These are phyloP conservation scores for Trachurus trachurus DNA, from an alignment of 2,797 vertebrate genomes.

Conservation along the genomic window DNA sequence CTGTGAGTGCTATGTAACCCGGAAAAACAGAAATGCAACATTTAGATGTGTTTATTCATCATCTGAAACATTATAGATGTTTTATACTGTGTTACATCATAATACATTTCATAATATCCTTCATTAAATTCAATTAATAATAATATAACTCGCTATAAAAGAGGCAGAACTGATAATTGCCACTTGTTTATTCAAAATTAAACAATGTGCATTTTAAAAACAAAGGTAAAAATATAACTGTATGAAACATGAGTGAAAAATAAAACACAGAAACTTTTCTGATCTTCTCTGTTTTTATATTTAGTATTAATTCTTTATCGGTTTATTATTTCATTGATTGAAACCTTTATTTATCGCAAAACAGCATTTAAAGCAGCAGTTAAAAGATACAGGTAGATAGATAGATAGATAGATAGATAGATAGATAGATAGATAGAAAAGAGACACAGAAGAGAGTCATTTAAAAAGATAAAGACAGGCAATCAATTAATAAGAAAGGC, in stretches of 20 bases:
- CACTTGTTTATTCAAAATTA: neutral
- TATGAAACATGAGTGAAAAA: neutral
- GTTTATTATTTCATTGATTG: neutral
- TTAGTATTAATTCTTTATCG: neutral
- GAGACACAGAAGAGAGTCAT: no score
- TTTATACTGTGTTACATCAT: neutral
- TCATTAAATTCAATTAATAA: no score
- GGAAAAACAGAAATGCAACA: slow-evolving; percentile 1
- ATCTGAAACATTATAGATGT: neutral
- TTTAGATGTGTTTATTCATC: neutral
- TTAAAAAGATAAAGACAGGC: no score
- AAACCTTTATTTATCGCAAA: no score
- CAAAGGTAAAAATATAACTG: neutral
- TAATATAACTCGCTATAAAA: neutral
- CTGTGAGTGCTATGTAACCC: neutral
- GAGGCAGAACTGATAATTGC: neutral
- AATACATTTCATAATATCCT: neutral
- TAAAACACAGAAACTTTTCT: no score
- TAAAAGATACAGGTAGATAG: no score
- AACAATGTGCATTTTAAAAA: neutral
- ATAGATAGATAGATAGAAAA: no score
- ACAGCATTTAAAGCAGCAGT: no score
- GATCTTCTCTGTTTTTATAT: neutral
- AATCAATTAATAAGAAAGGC: no score
- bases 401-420: no score